Evolutionary conservation across 2,888 invertebrate genomes (phyloP).

Genomic region (Embidobia sp.): DNA sequence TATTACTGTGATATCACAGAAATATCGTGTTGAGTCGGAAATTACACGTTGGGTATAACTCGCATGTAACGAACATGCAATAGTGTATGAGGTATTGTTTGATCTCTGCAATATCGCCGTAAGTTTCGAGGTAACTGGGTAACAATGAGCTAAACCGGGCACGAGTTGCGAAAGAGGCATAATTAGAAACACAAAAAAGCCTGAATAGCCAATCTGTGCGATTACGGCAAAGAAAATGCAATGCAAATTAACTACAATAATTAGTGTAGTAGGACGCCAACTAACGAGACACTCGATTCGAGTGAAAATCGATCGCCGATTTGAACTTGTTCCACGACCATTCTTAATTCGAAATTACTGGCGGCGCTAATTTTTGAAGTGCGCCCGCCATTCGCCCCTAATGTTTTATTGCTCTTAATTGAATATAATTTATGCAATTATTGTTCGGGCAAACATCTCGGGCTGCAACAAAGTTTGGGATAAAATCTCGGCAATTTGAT

Average conservation of each 20-base stretch:
- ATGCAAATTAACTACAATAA: constrained; percentile 32
- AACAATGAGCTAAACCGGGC: constrained; percentile 34
- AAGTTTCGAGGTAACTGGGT: constrained; percentile 50
- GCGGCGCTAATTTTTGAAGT: neutral
- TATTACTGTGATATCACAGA: constrained; percentile 60
- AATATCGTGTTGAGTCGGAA: constrained; percentile 64
- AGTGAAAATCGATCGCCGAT: constrained; percentile 37
- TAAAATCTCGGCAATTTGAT: constrained; percentile 7
- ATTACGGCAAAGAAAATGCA: constrained; percentile 2
- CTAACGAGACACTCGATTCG: constrained; percentile 37
- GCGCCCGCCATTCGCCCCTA: neutral
- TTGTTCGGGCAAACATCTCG: neutral
- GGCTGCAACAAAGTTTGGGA: neutral
- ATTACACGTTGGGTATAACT: constrained; percentile 61
- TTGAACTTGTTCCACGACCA: constrained; percentile 4
- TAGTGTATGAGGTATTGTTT: constrained; percentile 61
- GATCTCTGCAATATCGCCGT: constrained; percentile 54
- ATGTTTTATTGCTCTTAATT: constrained; percentile 13
- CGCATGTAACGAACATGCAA: constrained; percentile 61
- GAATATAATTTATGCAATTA: constrained; percentile 6
- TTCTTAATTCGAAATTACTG: constrained; percentile 3
- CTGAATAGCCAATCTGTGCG: neutral
- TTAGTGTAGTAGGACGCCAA: constrained; percentile 23
- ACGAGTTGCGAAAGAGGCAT: constrained; percentile 8
- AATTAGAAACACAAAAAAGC: neutral